Conservation (phyloP, 1,140 invertebrate genomes). For the Heliconius nattereri region DNA sequence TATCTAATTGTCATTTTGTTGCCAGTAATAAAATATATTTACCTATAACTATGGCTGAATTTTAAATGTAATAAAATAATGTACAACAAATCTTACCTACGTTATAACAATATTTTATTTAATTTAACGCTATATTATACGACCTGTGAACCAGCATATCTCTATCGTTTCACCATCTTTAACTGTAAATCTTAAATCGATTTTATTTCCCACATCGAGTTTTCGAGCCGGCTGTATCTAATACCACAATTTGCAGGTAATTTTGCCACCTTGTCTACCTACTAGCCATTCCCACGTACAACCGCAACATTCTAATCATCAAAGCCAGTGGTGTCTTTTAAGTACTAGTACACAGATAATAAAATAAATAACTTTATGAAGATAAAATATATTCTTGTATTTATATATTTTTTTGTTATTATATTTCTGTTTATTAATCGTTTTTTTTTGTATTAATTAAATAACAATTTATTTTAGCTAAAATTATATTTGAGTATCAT, state of each 20-base stretch:
- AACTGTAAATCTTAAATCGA: slow-evolving; percentile 21
- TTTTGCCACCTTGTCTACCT: slow-evolving; percentile 53
- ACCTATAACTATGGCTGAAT: neutral
- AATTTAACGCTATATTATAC: neutral
- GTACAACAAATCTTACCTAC: neutral
- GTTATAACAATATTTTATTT: neutral
- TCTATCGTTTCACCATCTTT: neutral
- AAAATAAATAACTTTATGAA: neutral
- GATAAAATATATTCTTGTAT: neutral
- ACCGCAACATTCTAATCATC: slow-evolving; percentile 43
- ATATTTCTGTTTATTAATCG: neutral
- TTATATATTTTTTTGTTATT: neutral
- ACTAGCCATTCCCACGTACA: slow-evolving; percentile 56
- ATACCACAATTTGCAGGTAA: slow-evolving; percentile 58
- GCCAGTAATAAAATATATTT: too few relatives aligned
- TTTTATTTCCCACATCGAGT: slow-evolving; percentile 20
- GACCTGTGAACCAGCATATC: neutral
- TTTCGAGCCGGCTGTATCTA: slow-evolving; percentile 22
- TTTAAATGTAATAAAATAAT: neutral
- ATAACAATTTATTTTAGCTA: too few relatives aligned
- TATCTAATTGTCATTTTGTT: too few relatives aligned
- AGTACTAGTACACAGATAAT: neutral
- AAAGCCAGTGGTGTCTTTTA: slow-evolving; percentile 31
- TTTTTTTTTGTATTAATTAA: too few relatives aligned
- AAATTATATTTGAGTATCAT: too few relatives aligned